Conservation (phyloP, 1,140 invertebrate species). For the Caerostris darwini region DNA sequence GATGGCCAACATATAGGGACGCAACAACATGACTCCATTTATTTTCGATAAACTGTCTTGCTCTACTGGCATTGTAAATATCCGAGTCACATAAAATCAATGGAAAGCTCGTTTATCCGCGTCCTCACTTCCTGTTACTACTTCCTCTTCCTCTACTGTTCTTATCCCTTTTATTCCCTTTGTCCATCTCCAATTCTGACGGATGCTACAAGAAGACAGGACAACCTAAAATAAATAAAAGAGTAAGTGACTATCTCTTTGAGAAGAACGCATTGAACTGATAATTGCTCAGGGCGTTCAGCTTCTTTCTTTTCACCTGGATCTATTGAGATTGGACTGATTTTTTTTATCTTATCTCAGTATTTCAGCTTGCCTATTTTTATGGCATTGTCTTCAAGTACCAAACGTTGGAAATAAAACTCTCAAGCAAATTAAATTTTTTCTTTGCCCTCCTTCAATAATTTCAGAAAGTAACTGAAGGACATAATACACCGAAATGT, state of each 20-base stretch:
- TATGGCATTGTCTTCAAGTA: background rate
- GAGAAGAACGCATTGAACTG: conserved; percentile 46
- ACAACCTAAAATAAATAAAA: conserved; percentile 50
- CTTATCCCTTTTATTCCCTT: conserved; percentile 24
- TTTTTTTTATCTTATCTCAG: background rate
- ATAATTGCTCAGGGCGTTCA: conserved; percentile 43
- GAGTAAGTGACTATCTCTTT: conserved; percentile 47
- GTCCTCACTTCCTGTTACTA: conserved; percentile 14
- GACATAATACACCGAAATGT: no score
- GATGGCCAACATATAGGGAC: background rate
- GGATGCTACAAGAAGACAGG: background rate
- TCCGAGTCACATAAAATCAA: conserved; percentile 33
- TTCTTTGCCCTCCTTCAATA: background rate
- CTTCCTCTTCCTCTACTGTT: conserved; percentile 22
- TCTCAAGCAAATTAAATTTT: background rate
- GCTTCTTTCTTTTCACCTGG: background rate
- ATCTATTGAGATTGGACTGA: background rate
- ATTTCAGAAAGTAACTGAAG: no score
- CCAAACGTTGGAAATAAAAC: background rate
- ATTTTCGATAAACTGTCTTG: background rate
- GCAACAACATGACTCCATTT: background rate
- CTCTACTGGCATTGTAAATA: background rate
- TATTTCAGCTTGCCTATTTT: background rate
- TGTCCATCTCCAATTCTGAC: conserved; percentile 28
- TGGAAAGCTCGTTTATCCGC: conserved; percentile 26